Base-by-base conservation (phyloP, 2,888 invertebrate species). In the Mythimna albipuncta region DNA sequence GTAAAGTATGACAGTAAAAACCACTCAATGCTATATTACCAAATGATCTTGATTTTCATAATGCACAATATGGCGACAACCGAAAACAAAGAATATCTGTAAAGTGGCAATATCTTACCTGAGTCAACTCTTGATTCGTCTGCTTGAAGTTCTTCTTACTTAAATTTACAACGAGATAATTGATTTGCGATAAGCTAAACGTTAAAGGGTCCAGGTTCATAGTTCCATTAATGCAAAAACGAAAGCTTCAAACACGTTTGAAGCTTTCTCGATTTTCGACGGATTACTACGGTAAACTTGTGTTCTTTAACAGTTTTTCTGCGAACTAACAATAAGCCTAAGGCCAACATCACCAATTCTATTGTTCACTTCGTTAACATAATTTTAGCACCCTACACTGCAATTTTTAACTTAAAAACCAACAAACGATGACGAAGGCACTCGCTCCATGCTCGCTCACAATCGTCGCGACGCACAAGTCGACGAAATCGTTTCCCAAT, bases 161-260 rank as follows among this genome's bases (percentile, higher is more conserved):
- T 97, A 99, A 97, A 97, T 98, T 98, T 96, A 98, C 97, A 97
- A 99, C 98, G 97, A 99, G 98, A 98, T 98, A 98, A 98, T 98
- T 98, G 97, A 99, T 99, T 98, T 99, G 99, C 97, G 98, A 98
- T 98, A 99, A 98, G 97, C 99, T 98, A 98, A 99, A 98, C 97
- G 98, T 98, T 97, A 99, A 98, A 97, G 99, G 98, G 98, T 99
- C 99, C 98, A 99, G 99, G 98, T 98, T 99, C 99, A 99, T 99
- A 99, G 98, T 99, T 99, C 98, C 98, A 97, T 97, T 97, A 97
- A 98, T 97, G 97, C 98, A 97, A 97, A 97, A 97, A 97, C 98
- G 98, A 98, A 98, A 98, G 98, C 98, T 98, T 98, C 98, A 98
- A 98, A 98, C 97, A 97, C 96, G 97, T 97, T 98, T 98, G 98